phyloP scores from a whole-genome alignment of 2,888 invertebrate species.

The Acrobasis consociella region DNA sequence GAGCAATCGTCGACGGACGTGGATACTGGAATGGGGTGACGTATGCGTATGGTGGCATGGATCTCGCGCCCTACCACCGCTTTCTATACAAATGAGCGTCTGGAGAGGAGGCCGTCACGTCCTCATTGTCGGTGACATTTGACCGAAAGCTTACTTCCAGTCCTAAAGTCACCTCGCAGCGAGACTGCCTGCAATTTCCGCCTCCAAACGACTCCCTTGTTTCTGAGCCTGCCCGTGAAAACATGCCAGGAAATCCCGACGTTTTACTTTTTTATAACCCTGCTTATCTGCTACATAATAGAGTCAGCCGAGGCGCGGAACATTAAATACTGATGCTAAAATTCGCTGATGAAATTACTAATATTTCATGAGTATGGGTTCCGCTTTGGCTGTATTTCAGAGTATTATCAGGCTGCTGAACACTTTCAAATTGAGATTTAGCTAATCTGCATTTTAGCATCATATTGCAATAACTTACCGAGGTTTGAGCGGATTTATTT shows the following conservation, averaged over 20 bases:
- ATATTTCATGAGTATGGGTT: slow-evolving; percentile 21
- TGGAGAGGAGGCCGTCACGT: slow-evolving; percentile 49
- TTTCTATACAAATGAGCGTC: slow-evolving; percentile 54
- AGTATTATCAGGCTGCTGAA: slow-evolving; percentile 5
- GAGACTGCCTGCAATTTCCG: slow-evolving; percentile 62
- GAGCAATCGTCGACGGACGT: slow-evolving; percentile 44
- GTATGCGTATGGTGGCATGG: slow-evolving; percentile 40
- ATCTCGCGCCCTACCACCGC: slow-evolving; percentile 41
- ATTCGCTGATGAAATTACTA: slow-evolving; percentile 25
- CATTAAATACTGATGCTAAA: slow-evolving; percentile 30
- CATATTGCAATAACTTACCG: slow-evolving; percentile 42
- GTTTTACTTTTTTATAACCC: slow-evolving; percentile 61
- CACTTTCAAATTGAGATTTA: slow-evolving; percentile 34
- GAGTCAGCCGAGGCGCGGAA: slow-evolving; percentile 47
- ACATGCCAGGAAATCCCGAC: slow-evolving; percentile 54
- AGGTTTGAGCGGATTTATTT: slow-evolving; percentile 39
- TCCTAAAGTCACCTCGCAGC: slow-evolving; percentile 52
- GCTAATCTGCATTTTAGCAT: slow-evolving; percentile 40
- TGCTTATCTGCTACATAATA: slow-evolving; percentile 57
- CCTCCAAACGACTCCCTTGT: slow-evolving; percentile 61
- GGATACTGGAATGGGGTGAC: slow-evolving; percentile 39
- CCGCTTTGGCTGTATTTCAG: background rate
- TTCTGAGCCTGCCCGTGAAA: slow-evolving; percentile 51
- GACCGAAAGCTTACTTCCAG: slow-evolving; percentile 57
- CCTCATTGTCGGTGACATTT: slow-evolving; percentile 62